These are phyloP conservation scores for Mungos mungo DNA, from an alignment of 2,113 vertebrate species.

Conservation along the genomic window DNA sequence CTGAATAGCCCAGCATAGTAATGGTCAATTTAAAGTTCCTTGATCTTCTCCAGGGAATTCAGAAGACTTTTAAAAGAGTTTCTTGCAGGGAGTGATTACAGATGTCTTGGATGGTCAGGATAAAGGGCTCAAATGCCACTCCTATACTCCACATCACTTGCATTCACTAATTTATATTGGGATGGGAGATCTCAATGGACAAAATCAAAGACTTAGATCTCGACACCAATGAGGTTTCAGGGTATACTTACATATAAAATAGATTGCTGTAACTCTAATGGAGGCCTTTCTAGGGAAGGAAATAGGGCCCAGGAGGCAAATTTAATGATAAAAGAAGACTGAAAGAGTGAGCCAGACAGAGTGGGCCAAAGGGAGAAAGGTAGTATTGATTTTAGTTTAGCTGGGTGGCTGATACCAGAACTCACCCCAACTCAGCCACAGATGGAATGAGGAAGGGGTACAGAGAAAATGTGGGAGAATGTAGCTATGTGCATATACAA, in stretches of 20 bases:
- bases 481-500: background rate
- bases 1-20: background rate
- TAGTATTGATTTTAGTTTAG: background rate
- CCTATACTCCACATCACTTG: background rate
- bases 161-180: constrained; percentile 19
- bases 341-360: background rate
- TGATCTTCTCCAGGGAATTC: background rate
- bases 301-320: background rate
- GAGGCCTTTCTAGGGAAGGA: constrained; percentile 31
- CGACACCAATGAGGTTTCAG: background rate
- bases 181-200: background rate
- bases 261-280: background rate
- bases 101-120: background rate
- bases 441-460: no score
- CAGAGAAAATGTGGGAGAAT: background rate
- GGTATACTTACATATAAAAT: background rate
- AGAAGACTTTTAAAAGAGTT: background rate
- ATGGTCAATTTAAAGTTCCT: background rate
- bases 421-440: background rate
- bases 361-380: background rate
- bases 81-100: background rate
- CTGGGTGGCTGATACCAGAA: background rate
- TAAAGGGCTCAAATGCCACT: background rate
- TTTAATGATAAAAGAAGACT: constrained; percentile 15
- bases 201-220: background rate